Base-by-base conservation (phyloP, 37 sponge, comb jelly and placozoan species). In the Eunapius fragilis region DNA sequence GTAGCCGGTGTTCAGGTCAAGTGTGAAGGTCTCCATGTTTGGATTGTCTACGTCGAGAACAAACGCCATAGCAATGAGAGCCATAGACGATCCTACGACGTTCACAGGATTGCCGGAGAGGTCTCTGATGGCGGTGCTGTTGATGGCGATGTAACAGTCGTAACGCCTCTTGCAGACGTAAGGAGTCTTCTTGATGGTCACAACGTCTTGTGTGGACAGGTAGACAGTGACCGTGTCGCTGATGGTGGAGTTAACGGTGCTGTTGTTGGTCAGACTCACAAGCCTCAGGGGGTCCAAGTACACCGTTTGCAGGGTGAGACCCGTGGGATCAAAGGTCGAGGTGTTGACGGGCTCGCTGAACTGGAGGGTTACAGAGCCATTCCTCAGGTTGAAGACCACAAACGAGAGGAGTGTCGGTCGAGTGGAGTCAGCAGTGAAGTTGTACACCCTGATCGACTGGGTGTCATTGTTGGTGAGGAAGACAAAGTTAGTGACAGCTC, bases 331-430 rank as follows among this genome's bases (percentile, higher is more conserved):
- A 31, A 94, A 67, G 22, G 87, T 69, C 10, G 88, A 84, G 11
- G 89, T 71, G 32, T 90, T 79, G 24, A 96, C 92, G 28, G 92
- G 85, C 37, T 96, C 97, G 84, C 80, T 89, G 45, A 96, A 96
- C 30, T 82, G 41, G 6, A 96, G 74, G 26, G 48, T 83, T 19
- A 96, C 30, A 31, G 50, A 72, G 24, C 97, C 92, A 19, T 89
- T 80, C 31, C 78, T 77, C 24, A 92, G 71, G 37, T 96, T 84
- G 79, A 96, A 92, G 27, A 76, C 77, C 0, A 87, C 78, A 77
- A 94, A 96, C 33, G 77, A 80, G 24, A 67, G 31, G 13, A 96
- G 76, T 7, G 67, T 50, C 24, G 97, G 94, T 41, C 58, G 32
- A 11, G 68, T 86, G 3, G 4, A 35, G 67, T 96, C 97, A 19